These are phyloP conservation scores for Globia sparganii DNA, from an alignment of 2,888 invertebrate genomes.

Conservation along the genomic window DNA sequence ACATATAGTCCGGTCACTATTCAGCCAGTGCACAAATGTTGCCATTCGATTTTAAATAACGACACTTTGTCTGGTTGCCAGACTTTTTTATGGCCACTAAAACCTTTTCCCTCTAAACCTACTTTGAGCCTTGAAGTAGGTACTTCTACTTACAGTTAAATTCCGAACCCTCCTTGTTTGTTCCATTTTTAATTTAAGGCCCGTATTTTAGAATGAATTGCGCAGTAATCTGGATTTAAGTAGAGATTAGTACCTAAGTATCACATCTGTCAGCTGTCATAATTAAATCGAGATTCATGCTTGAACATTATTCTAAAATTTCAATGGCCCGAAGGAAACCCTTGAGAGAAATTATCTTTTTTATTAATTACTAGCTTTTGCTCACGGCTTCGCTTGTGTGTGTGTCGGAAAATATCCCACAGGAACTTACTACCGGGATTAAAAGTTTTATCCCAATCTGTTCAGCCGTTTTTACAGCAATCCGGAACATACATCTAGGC, in stretches of 20 bases:
- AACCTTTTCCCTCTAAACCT: conserved; percentile 12
- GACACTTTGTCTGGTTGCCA: conserved; percentile 22
- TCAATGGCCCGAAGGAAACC: not conserved
- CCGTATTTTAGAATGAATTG: conserved; percentile 3
- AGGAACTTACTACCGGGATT: not conserved
- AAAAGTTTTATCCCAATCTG: not conserved
- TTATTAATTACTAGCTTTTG: not conserved
- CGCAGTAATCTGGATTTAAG: not conserved
- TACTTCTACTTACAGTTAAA: conserved; percentile 22
- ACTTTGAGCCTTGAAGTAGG: conserved; percentile 1
- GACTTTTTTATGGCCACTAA: conserved; percentile 36
- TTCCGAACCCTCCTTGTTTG: conserved; percentile 25
- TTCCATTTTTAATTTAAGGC: not conserved
- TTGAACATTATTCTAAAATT: not conserved
- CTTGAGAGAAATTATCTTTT: not conserved
- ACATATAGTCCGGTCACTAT: not conserved
- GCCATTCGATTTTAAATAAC: conserved; percentile 30
- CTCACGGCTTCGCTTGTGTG: too few relatives aligned
- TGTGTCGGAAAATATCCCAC: not conserved
- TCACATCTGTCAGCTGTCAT: not conserved
- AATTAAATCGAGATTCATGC: not conserved
- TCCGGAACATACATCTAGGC: not conserved
- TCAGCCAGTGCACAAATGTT: not conserved
- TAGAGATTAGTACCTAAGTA: not conserved
- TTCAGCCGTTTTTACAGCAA: not conserved